Conservation (phyloP, 2,797 vertebrate species). For the Prunella strophiata region DNA sequence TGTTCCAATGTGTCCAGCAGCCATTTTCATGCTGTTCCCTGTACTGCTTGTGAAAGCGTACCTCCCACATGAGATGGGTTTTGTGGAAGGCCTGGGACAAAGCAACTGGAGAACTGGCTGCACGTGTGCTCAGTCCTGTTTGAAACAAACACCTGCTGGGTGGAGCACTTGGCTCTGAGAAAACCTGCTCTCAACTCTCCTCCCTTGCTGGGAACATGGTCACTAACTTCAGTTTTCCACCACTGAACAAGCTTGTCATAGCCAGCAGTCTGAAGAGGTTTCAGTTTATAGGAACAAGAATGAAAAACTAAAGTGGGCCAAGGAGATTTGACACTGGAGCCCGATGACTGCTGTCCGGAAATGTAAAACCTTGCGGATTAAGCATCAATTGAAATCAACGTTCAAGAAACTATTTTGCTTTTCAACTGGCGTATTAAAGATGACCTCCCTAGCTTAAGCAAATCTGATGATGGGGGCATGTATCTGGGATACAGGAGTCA, state of each 20-base stretch:
- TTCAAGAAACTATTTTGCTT: conserved; percentile 6
- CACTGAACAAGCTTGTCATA: background rate
- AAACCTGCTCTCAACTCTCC: background rate
- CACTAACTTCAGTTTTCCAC: background rate
- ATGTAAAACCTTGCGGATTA: background rate
- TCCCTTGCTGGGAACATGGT: background rate
- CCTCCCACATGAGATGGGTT: background rate
- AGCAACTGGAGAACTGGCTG: background rate
- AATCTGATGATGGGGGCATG: background rate
- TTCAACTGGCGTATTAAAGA: background rate
- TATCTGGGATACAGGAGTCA: background rate
- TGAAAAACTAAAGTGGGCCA: background rate
- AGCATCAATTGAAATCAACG: background rate
- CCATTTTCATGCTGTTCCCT: background rate
- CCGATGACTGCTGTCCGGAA: background rate
- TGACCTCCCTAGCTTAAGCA: background rate
- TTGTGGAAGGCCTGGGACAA: background rate
- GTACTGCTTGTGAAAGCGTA: background rate
- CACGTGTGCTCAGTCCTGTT: accelerated
- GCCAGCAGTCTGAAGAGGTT: background rate
- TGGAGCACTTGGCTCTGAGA: background rate
- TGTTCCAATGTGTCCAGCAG: background rate
- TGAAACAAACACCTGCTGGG: background rate
- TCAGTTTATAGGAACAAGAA: background rate
- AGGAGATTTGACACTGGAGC: background rate